Percentiles rank a stretch among this genome's conserved stretches.
phyloP scores from a whole-genome alignment of 1,140 invertebrate genomes.

The Apis florea region DNA sequence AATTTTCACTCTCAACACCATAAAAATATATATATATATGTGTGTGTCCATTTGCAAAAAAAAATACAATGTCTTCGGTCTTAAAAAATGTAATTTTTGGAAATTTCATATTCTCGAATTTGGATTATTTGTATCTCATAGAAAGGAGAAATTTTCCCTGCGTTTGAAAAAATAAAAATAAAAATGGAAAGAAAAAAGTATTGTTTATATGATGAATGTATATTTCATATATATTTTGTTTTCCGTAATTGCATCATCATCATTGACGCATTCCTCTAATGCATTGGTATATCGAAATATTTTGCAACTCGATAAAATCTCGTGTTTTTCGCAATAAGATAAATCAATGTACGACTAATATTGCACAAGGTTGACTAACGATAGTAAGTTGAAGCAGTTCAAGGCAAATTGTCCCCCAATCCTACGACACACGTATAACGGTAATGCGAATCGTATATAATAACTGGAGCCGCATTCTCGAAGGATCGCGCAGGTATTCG shows the following conservation, averaged over 20 bases:
- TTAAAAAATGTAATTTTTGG: too few relatives aligned
- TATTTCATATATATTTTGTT: neutral
- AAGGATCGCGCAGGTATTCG: neutral
- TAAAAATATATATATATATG: too few relatives aligned
- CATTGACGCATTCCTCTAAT: neutral
- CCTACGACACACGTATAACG: constrained; percentile 1
- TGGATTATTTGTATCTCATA: too few relatives aligned
- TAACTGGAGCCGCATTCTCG: constrained; percentile 8
- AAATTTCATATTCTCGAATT: too few relatives aligned
- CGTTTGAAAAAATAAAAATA: neutral
- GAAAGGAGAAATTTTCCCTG: too few relatives aligned
- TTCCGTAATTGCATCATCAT: constrained; percentile 15
- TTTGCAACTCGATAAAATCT: neutral
- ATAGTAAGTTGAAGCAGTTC: constrained; percentile 9
- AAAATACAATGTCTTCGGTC: too few relatives aligned
- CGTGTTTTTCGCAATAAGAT: neutral
- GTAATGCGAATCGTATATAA: constrained; percentile 29
- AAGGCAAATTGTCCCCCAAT: neutral
- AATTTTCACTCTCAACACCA: too few relatives aligned
- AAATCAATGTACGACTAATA: constrained; percentile 3
- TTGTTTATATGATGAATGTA: neutral
- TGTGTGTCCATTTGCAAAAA: too few relatives aligned
- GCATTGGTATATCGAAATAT: constrained; percentile 15
- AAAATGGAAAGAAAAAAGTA: neutral
- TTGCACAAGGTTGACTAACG: neutral